Evolutionary conservation across 2,113 vertebrate species (phyloP).

Genomic region (Tetrax tetrax): DNA sequence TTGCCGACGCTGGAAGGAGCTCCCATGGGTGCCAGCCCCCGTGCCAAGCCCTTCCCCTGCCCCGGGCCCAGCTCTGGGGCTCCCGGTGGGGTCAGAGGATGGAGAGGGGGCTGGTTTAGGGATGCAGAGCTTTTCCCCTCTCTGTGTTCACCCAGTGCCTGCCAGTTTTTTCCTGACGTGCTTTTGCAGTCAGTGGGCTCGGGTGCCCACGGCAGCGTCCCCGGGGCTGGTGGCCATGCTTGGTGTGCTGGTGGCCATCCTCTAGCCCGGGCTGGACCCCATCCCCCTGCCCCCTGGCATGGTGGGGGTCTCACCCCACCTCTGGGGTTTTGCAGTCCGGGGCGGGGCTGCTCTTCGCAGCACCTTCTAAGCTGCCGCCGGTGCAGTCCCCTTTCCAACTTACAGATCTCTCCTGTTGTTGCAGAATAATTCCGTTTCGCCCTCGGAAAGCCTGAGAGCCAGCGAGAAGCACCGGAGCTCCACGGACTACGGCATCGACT

Average conservation of each 20-base stretch:
- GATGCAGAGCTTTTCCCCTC: neutral
- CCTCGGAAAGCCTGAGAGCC: constrained; percentile 90
- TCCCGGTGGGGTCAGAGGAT: neutral
- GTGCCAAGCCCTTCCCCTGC: neutral
- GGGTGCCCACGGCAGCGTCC: neutral
- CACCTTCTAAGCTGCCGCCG: neutral
- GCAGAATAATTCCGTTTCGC: constrained; percentile 95
- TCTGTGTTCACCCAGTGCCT: neutral
- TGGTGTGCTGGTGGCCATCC: fast-evolving
- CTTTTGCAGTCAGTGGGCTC: neutral
- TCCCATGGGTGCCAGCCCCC: neutral
- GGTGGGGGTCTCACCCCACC: neutral
- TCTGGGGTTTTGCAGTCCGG: neutral
- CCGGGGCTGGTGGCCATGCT: neutral
- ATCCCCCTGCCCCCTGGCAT: neutral
- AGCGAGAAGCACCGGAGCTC: constrained; percentile 94
- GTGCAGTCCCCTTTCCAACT: fast-evolving
- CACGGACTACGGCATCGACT: constrained; percentile 87
- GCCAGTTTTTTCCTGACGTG: neutral
- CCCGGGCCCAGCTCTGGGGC: neutral
- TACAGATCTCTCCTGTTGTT: fast-evolving
- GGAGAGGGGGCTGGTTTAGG: neutral
- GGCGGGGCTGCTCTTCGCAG: neutral
- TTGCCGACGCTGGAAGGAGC: neutral
- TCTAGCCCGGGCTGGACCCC: neutral